Evolutionary conservation across 2,888 invertebrate species (phyloP), one percentile per base, ranked within the genome.

Genomic region (Andrena bucephala): DNA sequence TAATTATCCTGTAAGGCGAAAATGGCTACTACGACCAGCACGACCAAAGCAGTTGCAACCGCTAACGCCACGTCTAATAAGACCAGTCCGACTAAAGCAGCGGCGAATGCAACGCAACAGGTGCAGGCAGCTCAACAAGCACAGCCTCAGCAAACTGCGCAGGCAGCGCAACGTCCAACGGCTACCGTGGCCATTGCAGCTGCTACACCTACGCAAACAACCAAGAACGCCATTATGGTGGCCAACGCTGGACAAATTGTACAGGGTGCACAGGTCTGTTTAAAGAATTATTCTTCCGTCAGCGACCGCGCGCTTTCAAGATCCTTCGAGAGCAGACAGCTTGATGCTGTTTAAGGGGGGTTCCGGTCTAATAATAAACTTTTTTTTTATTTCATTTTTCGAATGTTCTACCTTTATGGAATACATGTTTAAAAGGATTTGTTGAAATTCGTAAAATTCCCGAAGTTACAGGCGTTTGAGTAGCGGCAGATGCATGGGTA

Each of bases 171-270:
- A 68, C 89, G 91, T 33, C 75, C 89, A 0, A 91, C 92, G 84
- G 29, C 91, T 4, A 82, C 91, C 24, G 84, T 91, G 13, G 88
- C 89, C 27, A 86, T 89, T 36, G 76, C 90, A 7, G 78, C 89
- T 42, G 42, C 42, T 70, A 81, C 90, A 48, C 62, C 90, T 2
- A 84, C 90, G n/a, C 90, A 83, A 59, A 77, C 91, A 5, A 89
- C 91, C 2, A 93, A 94, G 50, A 90, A 87, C 59, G 89, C 93
- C 1, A 90, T 93, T 67, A 90, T 94, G 0, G 92, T 94, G 31
- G 90, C 93, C 0, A 94, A 93, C 74, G 83, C 93, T n/a, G 93
- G 92, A 31, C 93, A 94, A 88, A 83, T 92, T n/a, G 86, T 92
- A n/a, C 92, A 92, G 78, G 91, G 81, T 84, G 16, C 87, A 86